Evolutionary conservation across 30 jellyfish, hydroid and myxozoan genomes (phyloP).

Genomic region (Aurelia aurita complex sp. Pacific): DNA sequence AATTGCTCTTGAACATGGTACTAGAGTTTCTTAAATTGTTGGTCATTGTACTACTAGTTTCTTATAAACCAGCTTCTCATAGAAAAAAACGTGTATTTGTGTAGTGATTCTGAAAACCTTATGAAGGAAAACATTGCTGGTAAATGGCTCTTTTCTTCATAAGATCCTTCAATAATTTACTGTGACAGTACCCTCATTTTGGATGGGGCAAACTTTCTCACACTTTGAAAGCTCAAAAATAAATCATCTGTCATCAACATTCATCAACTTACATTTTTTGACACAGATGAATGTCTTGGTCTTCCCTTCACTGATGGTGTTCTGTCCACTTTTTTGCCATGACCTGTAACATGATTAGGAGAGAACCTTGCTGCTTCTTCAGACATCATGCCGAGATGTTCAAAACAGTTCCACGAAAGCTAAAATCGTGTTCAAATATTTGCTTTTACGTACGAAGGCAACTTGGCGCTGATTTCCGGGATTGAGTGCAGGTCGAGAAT

Average conservation of each 20-base stretch:
- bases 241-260: background rate
- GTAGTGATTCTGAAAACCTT: no score
- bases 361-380: slow-evolving; percentile 32
- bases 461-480: slow-evolving; percentile 38
- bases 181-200: background rate
- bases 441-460: background rate
- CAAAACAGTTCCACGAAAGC: slow-evolving; percentile 14
- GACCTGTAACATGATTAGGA: slow-evolving; percentile 36
- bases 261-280: slow-evolving; percentile 41
- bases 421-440: slow-evolving; percentile 2
- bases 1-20: no score
- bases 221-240: background rate
- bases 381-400: slow-evolving; percentile 41
- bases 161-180: no score
- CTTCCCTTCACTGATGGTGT: slow-evolving; percentile 53
- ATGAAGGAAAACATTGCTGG: no score
- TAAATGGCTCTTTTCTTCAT: no score
- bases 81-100: no score
- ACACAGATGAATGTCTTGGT: slow-evolving; percentile 8
- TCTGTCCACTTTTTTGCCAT: slow-evolving; percentile 40
- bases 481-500: background rate
- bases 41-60: no score
- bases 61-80: no score
- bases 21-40: no score
- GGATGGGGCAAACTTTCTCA: background rate